phyloP scores from a whole-genome alignment of 2,797 vertebrate species.

The Trachops cirrhosus region DNA sequence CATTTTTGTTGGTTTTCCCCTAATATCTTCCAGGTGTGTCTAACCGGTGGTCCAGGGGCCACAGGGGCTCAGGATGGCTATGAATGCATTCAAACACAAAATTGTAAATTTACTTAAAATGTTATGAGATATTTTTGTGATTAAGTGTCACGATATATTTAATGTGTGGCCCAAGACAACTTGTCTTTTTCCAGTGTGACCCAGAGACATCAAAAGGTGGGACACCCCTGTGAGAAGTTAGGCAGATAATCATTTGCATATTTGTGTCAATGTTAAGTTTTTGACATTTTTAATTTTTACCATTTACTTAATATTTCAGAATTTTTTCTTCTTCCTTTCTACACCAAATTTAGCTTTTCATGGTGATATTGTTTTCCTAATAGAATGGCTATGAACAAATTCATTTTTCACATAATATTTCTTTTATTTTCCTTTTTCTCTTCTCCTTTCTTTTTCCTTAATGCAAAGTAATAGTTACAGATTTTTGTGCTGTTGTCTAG shows the following conservation, averaged over 20 bases:
- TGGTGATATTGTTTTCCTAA: background rate
- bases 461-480: background rate
- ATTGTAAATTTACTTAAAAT: no score
- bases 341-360: constrained; percentile 7
- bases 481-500: background rate
- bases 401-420: background rate
- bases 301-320: background rate
- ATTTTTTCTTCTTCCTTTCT: background rate
- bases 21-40: background rate
- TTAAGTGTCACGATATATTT: no score
- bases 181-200: no score
- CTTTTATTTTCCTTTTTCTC: background rate
- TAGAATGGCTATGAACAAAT: background rate
- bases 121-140: no score
- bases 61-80: no score
- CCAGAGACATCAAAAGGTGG: no score
- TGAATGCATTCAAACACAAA: no score
- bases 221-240: background rate
- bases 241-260: background rate
- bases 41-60: no score
- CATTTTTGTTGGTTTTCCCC: background rate
- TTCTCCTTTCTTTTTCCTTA: background rate
- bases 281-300: background rate
- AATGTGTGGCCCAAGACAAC: no score
- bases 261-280: background rate